Percentiles rank a stretch among this genome's conserved stretches.
These are phyloP conservation scores for Pelecanoides urinatrix DNA, from an alignment of 2,113 vertebrate genomes.

Conservation along the genomic window DNA sequence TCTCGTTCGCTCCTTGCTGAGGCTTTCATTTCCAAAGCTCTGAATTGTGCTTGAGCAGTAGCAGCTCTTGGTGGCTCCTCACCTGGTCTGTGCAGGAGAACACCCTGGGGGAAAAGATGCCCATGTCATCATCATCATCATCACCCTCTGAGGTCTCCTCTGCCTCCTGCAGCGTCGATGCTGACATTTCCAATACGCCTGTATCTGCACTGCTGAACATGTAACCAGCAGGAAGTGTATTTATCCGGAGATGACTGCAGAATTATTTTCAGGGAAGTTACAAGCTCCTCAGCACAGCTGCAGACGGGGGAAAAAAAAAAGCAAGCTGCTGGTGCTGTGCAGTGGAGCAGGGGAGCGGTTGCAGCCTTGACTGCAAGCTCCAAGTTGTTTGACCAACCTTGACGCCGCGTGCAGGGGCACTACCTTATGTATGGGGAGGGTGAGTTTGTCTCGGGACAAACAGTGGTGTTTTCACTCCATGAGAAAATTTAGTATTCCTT, in stretches of 20 bases:
- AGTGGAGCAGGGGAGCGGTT: neutral
- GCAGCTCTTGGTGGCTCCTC: neutral
- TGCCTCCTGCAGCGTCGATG: neutral
- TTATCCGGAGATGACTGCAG: neutral
- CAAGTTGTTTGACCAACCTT: neutral
- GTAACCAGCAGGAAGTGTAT: neutral
- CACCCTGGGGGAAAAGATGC: neutral
- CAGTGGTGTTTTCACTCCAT: neutral
- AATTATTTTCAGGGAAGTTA: neutral
- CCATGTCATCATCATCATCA: neutral
- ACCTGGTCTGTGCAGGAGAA: neutral
- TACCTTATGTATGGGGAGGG: neutral
- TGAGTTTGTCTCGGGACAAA: neutral
- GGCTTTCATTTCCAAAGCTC: neutral
- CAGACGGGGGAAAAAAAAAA: too few relatives aligned
- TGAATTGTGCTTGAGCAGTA: neutral
- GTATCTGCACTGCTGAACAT: neutral
- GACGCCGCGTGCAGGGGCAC: neutral
- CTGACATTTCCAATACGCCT: neutral
- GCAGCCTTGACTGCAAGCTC: neutral
- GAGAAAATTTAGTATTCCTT: neutral
- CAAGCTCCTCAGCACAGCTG: neutral
- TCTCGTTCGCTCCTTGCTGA: fast-evolving
- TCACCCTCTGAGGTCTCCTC: neutral
- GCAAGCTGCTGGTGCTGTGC: neutral